Base-by-base conservation (phyloP, 2,888 invertebrate genomes). In the Drosophila engyochracea region DNA sequence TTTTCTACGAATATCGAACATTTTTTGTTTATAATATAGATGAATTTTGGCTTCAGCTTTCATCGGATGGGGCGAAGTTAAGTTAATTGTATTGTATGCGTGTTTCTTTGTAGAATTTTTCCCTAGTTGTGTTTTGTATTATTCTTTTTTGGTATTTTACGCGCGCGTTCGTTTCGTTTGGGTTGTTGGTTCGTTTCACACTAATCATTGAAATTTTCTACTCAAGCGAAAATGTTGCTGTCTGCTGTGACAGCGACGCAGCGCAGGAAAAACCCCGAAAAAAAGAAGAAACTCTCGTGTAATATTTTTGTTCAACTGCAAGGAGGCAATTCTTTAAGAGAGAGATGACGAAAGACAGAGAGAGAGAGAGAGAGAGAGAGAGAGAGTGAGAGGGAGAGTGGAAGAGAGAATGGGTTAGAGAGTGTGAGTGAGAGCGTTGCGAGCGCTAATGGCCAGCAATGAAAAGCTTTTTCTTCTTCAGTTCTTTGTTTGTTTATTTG, bases 131-230 rank as follows among this genome's bases (percentile, higher is more conserved):
- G 39, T 73, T 66, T 67, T 70, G 47, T 61, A 74, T 76, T 47
- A 35, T 76, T 54, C 64, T 65, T 37, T 39, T 19, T n/a, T 28
- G 51, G 54, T 68, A 55, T 70, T 70, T 70, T 73, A 74, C 91
- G 91, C 91, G 86, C 90, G 85, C 89, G 92, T 90, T 92, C 92
- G 92, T 93, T 92, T 93, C 92, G 91, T 84, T 89, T 91, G 85
- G 88, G 85, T 91, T 89, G 86, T 92, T 91, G 88, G 89, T 92
- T 91, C 93, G 92, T 92, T 91, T 92, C 88, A 91, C 90, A 93
- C 93, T 93, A 90, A 81, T 82, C 88, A 84, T 82, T 80, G 80
- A 88, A 86, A 81, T 70, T 76, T 84, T 78, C 79, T 69, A 74
- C 80, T 79, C 81, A 83, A 88, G 64, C 81, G 81, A 88, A 81